Evolutionary conservation across 2,797 vertebrate species (phyloP), one percentile per base, ranked within the genome.

Genomic region (Neopelma chrysocephalum): DNA sequence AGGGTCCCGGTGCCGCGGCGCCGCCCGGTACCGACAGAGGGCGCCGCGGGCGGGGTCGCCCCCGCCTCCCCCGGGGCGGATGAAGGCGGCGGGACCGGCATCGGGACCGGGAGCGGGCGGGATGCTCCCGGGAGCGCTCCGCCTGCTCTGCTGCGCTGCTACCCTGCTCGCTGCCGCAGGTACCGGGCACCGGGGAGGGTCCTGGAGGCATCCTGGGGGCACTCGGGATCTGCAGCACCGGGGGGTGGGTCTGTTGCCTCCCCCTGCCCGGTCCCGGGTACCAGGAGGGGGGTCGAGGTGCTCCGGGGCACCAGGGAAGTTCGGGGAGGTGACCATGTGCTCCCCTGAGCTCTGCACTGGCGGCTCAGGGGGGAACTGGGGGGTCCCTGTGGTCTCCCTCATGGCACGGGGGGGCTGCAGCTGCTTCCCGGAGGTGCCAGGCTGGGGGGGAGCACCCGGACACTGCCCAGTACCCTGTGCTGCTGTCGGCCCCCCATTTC

Each of bases 141-240:
- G 6, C 38, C 76, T 75, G 86, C 75, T 94, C 42, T 77, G 65
- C 92, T 81, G 70, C 57, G 26, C 62, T 71, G 47, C 53, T 70
- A 80, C 66, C 76, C 76, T 88, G 87, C 61, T 70, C 7, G 40
- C 61, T 54, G 43, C 50, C 10, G 45, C 71, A 95, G 93, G 94
- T 91, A 86, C 77, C 38, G 61, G 79, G 57, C 61, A 56, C 40
- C 3, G 34, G 40, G 77, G 38, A 22, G n/a, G 29, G 12, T 7
- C 27, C 42, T n/a, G 32, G 11, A 53, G 48, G 48, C 12, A 2
- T 51, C 15, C 50, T 10, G 27, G 50, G 34, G 38, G 12, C 14
- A 5, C 25, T 4, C 0, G n/a, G 43, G 69, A 7, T 17, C 31
- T 34, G 66, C 36, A 32, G 54, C 25, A 47, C 57, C 26, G 27